Evolutionary conservation across 2,888 invertebrate species (phyloP), one percentile per base, ranked within the genome.

Genomic region (Globia sparganii): DNA sequence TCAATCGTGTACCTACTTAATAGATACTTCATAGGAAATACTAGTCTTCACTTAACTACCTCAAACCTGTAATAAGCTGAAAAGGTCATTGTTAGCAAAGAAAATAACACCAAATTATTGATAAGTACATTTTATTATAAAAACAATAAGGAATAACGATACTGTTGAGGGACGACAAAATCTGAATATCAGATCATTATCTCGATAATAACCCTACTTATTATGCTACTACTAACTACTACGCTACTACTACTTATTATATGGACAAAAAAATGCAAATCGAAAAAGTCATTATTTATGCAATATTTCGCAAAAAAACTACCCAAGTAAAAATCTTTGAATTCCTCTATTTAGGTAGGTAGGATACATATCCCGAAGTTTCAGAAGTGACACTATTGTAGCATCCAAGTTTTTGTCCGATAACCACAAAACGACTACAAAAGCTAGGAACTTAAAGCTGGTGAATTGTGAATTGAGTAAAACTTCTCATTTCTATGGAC

Each of bases 401-500:
- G n/a, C 15, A 4, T 65, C 18, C 13, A 71, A 73, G 37, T 65
- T 74, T 72, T 70, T 31, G 40, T 58, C 49, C 59, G n/a, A 46
- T 40, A 56, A 61, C 67, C 59, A 64, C 59, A 67, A 62, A 72
- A 28, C 37, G 46, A 53, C n/a, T 70, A 72, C 61, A 78, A 73
- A 58, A 68, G 56, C 46, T 72, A 28, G 5, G 0, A 71, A 77
- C 64, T 68, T 59, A 53, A 76, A 69, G 53, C 43, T 61, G 31
- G n/a, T 46, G 49, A 68, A 67, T 21, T 70, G n/a, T 46, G 49
- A 68, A 67, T 21, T 70, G 58, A 77, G 53, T 64, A 56, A 40
- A 78, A 78, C 40, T 86, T 74, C 28, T 62, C 56, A 72, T 72
- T 68, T 68, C 71, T 78, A 34, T 31, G 61, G 56, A 18, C 56